Evolutionary conservation across 30 jellyfish, hydroid and myxozoan genomes (phyloP).

Genomic region (Clytia hemisphaerica): DNA sequence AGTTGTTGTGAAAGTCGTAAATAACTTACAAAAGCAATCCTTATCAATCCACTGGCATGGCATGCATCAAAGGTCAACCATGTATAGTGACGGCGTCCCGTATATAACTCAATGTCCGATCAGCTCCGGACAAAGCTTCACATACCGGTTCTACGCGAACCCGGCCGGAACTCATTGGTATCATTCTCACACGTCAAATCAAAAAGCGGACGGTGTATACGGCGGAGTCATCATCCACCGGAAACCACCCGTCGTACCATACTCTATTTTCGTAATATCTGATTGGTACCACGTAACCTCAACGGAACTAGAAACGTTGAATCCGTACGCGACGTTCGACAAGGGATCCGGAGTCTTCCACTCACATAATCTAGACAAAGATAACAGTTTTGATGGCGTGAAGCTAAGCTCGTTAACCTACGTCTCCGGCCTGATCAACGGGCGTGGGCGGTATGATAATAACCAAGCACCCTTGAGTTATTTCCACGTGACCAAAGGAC

Average conservation of each 20-base stretch:
- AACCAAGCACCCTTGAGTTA: slow-evolving; percentile 39
- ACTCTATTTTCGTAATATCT: slow-evolving; percentile 14
- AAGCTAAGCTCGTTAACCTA: slow-evolving; percentile 25
- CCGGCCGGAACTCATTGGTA: slow-evolving; percentile 60
- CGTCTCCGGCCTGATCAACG: slow-evolving; percentile 35
- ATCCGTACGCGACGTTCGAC: slow-evolving; percentile 10
- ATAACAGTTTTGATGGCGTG: slow-evolving; percentile 27
- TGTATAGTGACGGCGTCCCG: slow-evolving; percentile 61
- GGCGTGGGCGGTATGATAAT: slow-evolving; percentile 35
- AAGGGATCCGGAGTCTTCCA: slow-evolving; percentile 12
- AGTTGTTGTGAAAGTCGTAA: no score
- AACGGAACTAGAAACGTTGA: slow-evolving; percentile 19
- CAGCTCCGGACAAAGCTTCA: slow-evolving; percentile 27
- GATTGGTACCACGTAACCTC: slow-evolving; percentile 41
- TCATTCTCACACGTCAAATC: slow-evolving; percentile 42
- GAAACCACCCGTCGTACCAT: slow-evolving; percentile 18
- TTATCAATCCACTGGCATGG: slow-evolving; percentile 71
- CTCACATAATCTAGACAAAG: slow-evolving; percentile 17
- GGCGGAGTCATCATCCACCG: slow-evolving; percentile 36
- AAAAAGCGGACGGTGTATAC: slow-evolving; percentile 38
- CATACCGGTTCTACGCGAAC: slow-evolving; percentile 42
- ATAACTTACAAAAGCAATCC: no score
- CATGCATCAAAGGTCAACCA: slow-evolving; percentile 37
- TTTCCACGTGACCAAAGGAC: no score
- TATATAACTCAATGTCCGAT: slow-evolving; percentile 55